These are phyloP conservation scores for Apistogramma diplotaenia DNA, from an alignment of 2,113 vertebrate genomes.

Conservation along the genomic window DNA sequence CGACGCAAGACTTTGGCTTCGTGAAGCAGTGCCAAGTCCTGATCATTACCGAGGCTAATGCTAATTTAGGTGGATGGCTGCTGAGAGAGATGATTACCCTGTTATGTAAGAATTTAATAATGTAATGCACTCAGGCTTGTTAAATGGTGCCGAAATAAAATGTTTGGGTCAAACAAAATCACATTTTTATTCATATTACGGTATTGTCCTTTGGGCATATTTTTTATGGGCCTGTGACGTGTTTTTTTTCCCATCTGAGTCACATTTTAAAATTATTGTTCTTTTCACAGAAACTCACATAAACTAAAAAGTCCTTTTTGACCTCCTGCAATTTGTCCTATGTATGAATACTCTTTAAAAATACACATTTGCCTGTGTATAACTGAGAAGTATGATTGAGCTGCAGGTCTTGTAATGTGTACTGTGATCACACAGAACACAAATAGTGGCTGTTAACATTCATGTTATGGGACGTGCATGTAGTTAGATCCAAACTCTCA, in stretches of 20 bases:
- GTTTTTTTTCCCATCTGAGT: neutral
- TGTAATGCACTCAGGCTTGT: neutral
- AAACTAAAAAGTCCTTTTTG: neutral
- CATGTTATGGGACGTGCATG: neutral
- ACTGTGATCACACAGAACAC: neutral
- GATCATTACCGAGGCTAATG: neutral
- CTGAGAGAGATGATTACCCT: neutral
- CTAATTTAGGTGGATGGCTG: neutral
- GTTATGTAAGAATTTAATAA: neutral
- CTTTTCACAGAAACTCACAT: neutral
- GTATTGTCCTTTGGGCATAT: neutral
- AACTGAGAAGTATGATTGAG: neutral
- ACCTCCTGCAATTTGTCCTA: neutral
- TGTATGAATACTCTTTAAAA: constrained; percentile 16
- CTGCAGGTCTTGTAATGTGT: neutral
- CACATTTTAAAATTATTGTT: neutral
- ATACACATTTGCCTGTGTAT: neutral
- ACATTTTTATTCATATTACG: rapidly evolving
- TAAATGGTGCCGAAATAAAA: neutral
- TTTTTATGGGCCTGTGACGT: neutral
- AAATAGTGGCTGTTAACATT: neutral
- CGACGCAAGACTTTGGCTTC: neutral
- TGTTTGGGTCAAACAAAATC: neutral
- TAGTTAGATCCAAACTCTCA: neutral
- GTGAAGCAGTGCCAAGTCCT: neutral